Percentiles rank a stretch among this genome's conserved stretches.
Evolutionary conservation across 37 sponge, comb jelly and placozoan species (phyloP).

Genomic region (Hexactinellida sp.): DNA sequence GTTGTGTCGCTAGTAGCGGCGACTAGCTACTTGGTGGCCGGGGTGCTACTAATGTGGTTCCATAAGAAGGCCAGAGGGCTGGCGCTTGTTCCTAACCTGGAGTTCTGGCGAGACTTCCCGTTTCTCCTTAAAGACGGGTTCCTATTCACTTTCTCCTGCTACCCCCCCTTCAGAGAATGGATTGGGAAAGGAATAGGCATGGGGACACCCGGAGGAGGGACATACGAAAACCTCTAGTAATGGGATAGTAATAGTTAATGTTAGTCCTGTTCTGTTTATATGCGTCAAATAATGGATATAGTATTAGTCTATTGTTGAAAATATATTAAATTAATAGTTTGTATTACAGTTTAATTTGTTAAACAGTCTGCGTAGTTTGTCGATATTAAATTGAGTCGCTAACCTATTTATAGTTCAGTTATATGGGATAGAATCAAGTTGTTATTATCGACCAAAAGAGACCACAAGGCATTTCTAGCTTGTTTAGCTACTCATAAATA

Average conservation of each 20-base stretch:
- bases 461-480: too few relatives aligned
- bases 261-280: background rate
- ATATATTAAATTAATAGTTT: background rate
- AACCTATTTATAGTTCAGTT: too few relatives aligned
- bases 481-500: too few relatives aligned
- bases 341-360: too few relatives aligned
- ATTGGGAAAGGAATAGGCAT: too few relatives aligned
- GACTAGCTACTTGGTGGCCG: slow-evolving; percentile 41
- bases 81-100: slow-evolving; percentile 43
- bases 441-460: too few relatives aligned
- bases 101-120: slow-evolving; percentile 61
- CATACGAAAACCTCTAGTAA: background rate
- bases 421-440: too few relatives aligned
- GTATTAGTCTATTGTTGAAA: background rate
- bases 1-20: background rate
- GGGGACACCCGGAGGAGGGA: background rate
- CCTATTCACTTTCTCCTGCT: background rate
- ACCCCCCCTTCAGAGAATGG: background rate
- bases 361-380: too few relatives aligned
- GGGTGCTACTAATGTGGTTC: slow-evolving; percentile 26
- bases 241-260: background rate
- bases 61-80: slow-evolving; percentile 46
- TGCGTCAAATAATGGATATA: background rate
- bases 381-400: too few relatives aligned
- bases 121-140: slow-evolving; percentile 37